Evolutionary conservation across 2,113 vertebrate species (phyloP).

Genomic region (Coryphaenoides rupestris): DNA sequence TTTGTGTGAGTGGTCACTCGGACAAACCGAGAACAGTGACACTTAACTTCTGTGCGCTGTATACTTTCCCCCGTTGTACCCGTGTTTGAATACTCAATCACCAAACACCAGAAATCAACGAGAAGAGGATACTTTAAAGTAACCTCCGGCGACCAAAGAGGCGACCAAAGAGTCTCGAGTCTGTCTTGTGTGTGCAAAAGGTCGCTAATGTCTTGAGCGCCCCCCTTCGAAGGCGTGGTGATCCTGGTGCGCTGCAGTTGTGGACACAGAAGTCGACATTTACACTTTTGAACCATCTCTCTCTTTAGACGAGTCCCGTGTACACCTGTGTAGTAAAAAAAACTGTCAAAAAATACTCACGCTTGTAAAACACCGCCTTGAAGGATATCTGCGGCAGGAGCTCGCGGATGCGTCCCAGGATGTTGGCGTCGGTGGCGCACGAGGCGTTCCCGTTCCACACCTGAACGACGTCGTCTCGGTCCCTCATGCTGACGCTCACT

Average conservation of each 20-base stretch:
- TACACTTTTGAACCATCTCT: constrained; percentile 5
- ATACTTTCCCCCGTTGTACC: background rate
- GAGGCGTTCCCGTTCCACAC: constrained; percentile 95
- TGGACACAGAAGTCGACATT: constrained; percentile 21
- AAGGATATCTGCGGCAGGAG: constrained; percentile 88
- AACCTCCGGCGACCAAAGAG: constrained; percentile 17
- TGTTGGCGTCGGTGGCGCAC: constrained; percentile 81
- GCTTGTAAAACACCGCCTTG: constrained; percentile 95
- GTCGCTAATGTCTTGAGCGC: constrained; percentile 78
- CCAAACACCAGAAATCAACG: constrained; percentile 16
- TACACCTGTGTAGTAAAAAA: no score
- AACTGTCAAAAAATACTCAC: constrained; percentile 79
- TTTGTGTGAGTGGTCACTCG: background rate
- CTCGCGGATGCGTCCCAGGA: constrained; percentile 86
- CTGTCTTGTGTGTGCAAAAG: constrained; percentile 55
- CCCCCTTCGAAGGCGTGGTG: constrained; percentile 95
- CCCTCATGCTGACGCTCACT: constrained; percentile 89
- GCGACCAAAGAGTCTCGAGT: constrained; percentile 6
- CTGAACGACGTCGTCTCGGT: constrained; percentile 90
- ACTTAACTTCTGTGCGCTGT: no score
- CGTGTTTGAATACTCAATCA: background rate
- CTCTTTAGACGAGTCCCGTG: background rate
- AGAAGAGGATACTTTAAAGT: no score
- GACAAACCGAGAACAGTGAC: background rate
- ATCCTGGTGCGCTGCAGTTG: constrained; percentile 87